Conservation (phyloP, 1,140 invertebrate species). For the Drosophila pseudoananassae region DNA sequence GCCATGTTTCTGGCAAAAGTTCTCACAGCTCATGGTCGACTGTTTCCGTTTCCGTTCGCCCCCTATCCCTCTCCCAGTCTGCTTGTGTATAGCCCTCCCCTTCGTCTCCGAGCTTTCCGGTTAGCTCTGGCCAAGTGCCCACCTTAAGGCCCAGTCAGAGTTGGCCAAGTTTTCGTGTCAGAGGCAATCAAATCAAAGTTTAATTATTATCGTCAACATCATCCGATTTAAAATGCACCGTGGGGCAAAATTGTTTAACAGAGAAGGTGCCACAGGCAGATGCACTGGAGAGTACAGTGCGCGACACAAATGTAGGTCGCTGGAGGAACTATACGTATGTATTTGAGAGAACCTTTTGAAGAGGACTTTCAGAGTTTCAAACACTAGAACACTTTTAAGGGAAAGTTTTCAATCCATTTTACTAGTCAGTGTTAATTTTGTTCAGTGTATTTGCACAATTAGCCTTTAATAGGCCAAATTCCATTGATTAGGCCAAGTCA, state of each 20-base stretch:
- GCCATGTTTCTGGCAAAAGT: conserved; percentile 13
- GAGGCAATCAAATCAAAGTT: conserved; percentile 44
- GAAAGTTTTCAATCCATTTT: background rate
- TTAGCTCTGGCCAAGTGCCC: background rate
- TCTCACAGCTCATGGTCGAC: background rate
- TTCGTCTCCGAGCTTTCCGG: background rate
- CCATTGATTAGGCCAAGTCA: conserved; percentile 20
- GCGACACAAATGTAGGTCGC: background rate
- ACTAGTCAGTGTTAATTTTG: background rate
- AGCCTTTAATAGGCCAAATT: conserved; percentile 40
- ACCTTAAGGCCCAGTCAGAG: conserved; percentile 24
- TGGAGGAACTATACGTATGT: background rate
- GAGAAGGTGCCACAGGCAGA: background rate
- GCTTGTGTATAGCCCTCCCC: background rate
- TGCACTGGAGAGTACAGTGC: background rate
- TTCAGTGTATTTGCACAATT: conserved; percentile 37
- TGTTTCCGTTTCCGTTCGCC: conserved; percentile 2
- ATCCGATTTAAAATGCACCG: conserved; percentile 47
- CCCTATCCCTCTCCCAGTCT: background rate
- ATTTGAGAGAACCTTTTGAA: too few species aligned
- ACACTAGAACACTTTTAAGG: too few species aligned
- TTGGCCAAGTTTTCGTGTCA: conserved; percentile 44
- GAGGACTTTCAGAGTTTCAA: too few species aligned
- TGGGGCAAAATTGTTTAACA: conserved; percentile 8
- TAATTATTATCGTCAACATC: conserved; percentile 54